A percentile compares a stretch with the other conserved stretches of the same genome.
Evolutionary conservation across 2,888 invertebrate genomes (phyloP).

Genomic region (Brenthis ino): DNA sequence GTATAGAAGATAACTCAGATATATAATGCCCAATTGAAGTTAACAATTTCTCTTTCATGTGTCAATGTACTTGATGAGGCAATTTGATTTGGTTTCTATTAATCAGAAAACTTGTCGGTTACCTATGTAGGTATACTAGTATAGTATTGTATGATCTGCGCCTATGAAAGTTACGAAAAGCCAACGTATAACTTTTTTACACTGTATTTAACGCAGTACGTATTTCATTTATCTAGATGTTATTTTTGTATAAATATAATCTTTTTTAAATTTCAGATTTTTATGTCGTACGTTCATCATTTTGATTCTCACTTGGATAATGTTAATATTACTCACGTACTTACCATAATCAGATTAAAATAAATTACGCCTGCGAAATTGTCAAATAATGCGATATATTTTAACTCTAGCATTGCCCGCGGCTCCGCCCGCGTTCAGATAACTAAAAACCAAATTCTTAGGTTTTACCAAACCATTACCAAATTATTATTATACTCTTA

Average conservation of each 20-base stretch:
- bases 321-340: too few species aligned
- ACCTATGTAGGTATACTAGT: too few species aligned
- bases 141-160: too few species aligned
- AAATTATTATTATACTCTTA: too few species aligned
- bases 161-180: slow-evolving; percentile 1
- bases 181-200: background rate
- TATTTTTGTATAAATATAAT: background rate
- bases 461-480: too few species aligned
- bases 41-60: slow-evolving; percentile 58
- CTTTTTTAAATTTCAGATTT: background rate
- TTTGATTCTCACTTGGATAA: too few species aligned
- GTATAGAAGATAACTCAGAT: slow-evolving; percentile 4
- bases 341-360: too few species aligned
- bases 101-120: slow-evolving; percentile 17
- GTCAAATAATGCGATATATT: too few species aligned
- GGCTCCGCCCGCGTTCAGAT: too few species aligned
- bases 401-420: too few species aligned
- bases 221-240: background rate
- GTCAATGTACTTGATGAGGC: slow-evolving; percentile 51
- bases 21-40: slow-evolving; percentile 51
- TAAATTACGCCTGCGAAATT: too few species aligned
- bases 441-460: too few species aligned
- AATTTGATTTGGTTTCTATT: slow-evolving; percentile 36
- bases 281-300: slow-evolving; percentile 28
- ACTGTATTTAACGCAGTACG: background rate